Evolutionary conservation across 1,140 invertebrate species (phyloP).

Genomic region (Halesus radiatus): DNA sequence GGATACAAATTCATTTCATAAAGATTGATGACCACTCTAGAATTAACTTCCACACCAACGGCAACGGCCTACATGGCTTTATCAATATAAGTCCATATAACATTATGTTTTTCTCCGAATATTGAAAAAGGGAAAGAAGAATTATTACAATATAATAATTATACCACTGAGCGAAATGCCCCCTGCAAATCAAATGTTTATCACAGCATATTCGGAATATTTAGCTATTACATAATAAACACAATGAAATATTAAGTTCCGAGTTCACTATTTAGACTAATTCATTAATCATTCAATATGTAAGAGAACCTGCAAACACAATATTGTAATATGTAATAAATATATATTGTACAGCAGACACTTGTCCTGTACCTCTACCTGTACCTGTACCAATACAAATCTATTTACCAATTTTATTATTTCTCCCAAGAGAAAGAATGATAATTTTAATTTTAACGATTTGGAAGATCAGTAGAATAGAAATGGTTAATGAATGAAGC

Average conservation of each 20-base stretch:
- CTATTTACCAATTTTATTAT: too few species aligned
- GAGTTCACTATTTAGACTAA: background rate
- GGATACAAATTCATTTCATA: conserved; percentile 43
- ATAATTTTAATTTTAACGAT: too few species aligned
- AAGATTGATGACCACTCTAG: conserved; percentile 9
- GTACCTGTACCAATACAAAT: too few species aligned
- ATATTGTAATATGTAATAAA: background rate
- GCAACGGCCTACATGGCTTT: conserved; percentile 9
- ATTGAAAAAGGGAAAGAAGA: background rate
- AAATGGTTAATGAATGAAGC: too few species aligned
- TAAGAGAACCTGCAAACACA: background rate
- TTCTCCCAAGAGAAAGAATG: too few species aligned
- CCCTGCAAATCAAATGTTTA: conserved; percentile 45
- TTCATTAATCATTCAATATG: background rate
- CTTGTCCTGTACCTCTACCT: too few species aligned
- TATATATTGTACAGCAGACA: too few species aligned
- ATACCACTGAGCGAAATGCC: conserved; percentile 24
- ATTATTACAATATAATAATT: background rate
- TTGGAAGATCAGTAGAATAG: too few species aligned
- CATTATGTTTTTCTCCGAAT: conserved; percentile 21
- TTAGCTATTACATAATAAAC: conserved; percentile 38
- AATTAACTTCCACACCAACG: background rate
- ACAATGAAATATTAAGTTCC: background rate
- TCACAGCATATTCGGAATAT: conserved; percentile 53
- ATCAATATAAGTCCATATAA: background rate